Evolutionary conservation across 2,113 vertebrate species (phyloP), one percentile per base, ranked within the genome.

Genomic region (Prolemur simus): DNA sequence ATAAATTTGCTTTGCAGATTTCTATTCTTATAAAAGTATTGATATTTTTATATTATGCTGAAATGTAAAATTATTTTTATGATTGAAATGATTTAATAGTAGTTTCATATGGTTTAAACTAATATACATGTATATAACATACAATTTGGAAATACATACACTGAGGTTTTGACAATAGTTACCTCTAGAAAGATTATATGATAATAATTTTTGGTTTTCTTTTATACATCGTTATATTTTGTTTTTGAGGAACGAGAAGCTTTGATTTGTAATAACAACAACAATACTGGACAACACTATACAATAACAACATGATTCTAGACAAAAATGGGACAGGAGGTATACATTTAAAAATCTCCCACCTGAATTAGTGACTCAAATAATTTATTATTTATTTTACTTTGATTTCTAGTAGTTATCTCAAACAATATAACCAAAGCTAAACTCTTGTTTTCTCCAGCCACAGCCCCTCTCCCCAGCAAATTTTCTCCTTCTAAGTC

Each of bases 321-420:
- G 60, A 58, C n/a, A 94, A 96, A 37, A 87, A 74, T 74, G 54
- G 89, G 56, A 87, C 23, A 25, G 69, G 18, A 77, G 25, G 58
- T 81, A 66, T 52, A 60, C 76, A 66, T 74, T 87, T 94, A 91
- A 37, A 54, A 91, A 94, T 83, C 56, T 76, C 52, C 37, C 52
- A 71, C 45, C 21, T 78, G 78, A 91, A 88, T 27, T 94, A 25
- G 71, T 63, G 77, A 77, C 42, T 64, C 45, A 17, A 94, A 37
- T 20, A 47, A 84, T 63, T 68, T 71, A 77, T 52, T 68, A n/a
- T 20, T 20, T 88, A 56, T 56, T 96, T 66, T 81, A 94, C 37
- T 91, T 86, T 91, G 83, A 92, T 39, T 77, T 82, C 52, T 60
- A 84, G 42, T 71, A 71, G 39, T 32, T 58, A 60, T 69, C 29